Percentiles rank a stretch among this genome's conserved stretches.
Conservation (phyloP, 2,113 vertebrate genomes). For the Polypterus senegalus region DNA sequence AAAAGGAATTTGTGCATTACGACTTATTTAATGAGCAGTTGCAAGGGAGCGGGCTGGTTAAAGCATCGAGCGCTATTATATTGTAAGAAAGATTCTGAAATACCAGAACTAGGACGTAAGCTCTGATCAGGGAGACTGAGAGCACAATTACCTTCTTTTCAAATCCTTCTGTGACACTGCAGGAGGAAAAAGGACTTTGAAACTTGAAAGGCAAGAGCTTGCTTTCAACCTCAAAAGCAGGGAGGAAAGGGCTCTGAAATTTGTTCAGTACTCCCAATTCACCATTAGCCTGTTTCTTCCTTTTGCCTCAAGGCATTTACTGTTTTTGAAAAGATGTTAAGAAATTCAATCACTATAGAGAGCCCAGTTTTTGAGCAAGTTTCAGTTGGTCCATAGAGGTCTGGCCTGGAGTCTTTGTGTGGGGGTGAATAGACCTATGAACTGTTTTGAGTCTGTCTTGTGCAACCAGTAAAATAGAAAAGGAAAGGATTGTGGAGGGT, state of each 20-base stretch:
- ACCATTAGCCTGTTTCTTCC: constrained; percentile 99
- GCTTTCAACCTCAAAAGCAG: constrained; percentile 99
- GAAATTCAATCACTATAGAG: constrained; percentile 99
- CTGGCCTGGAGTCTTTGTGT: constrained; percentile 90
- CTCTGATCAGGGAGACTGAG: constrained; percentile 99
- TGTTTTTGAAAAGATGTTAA: constrained; percentile 99
- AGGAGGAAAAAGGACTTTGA: constrained; percentile 99
- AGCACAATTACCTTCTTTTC: constrained; percentile 99
- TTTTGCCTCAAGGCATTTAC: constrained; percentile 99
- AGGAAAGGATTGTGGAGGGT: constrained; percentile 21
- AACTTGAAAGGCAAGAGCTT: constrained; percentile 99
- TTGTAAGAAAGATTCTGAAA: constrained; percentile 96
- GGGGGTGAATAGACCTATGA: constrained; percentile 78
- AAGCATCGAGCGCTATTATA: constrained; percentile 92
- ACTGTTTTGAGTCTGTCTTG: constrained; percentile 39
- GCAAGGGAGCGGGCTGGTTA: constrained; percentile 65
- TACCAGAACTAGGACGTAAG: constrained; percentile 96
- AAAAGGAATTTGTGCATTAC: constrained; percentile 78
- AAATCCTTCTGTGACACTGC: constrained; percentile 99
- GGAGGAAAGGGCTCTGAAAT: constrained; percentile 99
- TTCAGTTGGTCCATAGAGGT: constrained; percentile 91
- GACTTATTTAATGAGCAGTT: constrained; percentile 92
- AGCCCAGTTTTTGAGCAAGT: constrained; percentile 87
- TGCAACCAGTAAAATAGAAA: constrained; percentile 43
- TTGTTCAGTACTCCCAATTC: constrained; percentile 99